Base-by-base conservation (phyloP, 2,113 vertebrate species). In the Menidia beryllina region DNA sequence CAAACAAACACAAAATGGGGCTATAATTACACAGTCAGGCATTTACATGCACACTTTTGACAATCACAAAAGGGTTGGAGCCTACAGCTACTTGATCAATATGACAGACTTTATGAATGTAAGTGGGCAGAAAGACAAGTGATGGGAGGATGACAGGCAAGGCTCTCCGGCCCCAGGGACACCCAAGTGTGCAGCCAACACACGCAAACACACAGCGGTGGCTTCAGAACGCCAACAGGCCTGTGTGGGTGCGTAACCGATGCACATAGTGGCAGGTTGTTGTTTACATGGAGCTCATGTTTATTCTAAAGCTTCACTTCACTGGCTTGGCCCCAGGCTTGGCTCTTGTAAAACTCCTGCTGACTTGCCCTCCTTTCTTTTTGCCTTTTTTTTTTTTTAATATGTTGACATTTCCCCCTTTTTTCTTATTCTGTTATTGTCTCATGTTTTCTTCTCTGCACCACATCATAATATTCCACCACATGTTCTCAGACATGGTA, bases 231-330 rank as follows among this genome's bases (percentile, higher is more conserved):
- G 72, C 85, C 84, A 81, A 41, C 52, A 77, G 83, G 79, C 79
- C 82, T 79, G 81, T 79, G 79, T 88, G 82, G 78, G 89, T 81
- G 86, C 66, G 38, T 81, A 82, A 75, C 50, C 24, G 55, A 78
- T 70, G 84, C 82, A 83, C 82, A 86, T 85, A 74, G 74, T 77
- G 85, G 84, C 85, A 87, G 86, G 84, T 85, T 89, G 86, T 87
- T 91, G 89, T 89, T 91, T 86, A 84, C 87, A 83, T 86, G 84
- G 70, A 84, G 80, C 89, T 90, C 83, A 89, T 92, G 91, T 92
- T 91, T 91, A 90, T 91, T 89, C 88, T 84, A 53, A 79, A 84
- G 81, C 84, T 82, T 73, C 84, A 86, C 81, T 77, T 90, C 81
- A 80, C 27, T 83, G 77, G 73, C 72, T 89, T 67, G 54, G 88